Evolutionary conservation across 2,888 invertebrate species (phyloP).

Genomic region (Abscondita cerata): DNA sequence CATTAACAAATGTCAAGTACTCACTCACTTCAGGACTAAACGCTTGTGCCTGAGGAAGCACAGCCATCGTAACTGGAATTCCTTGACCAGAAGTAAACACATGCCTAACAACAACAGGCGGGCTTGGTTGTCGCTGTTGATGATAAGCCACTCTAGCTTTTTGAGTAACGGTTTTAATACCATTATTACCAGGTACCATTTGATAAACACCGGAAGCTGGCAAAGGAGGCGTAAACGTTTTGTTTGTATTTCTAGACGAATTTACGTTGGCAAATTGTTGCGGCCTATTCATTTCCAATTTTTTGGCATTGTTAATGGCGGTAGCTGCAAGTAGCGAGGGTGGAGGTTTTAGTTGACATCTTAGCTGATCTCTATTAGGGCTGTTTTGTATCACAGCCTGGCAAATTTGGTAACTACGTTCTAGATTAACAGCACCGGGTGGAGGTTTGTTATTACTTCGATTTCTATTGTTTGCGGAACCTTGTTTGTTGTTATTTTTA

Average conservation of each 20-base stretch:
- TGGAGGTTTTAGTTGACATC: conserved; percentile 85
- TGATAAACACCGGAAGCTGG: conserved; percentile 50
- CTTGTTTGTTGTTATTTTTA: conserved; percentile 51
- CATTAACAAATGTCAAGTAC: conserved; percentile 35
- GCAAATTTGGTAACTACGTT: conserved; percentile 94
- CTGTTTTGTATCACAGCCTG: conserved; percentile 94
- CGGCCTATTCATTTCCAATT: conserved; percentile 50
- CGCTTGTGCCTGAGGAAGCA: conserved; percentile 59
- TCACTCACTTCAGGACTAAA: conserved; percentile 58
- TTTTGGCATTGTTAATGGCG: conserved; percentile 50
- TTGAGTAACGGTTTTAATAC: conserved; percentile 54
- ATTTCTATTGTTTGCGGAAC: conserved; percentile 56
- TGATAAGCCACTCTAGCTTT: conserved; percentile 60
- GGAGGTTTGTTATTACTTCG: conserved; percentile 77
- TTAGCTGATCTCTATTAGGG: conserved; percentile 86
- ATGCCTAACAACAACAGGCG: conserved; percentile 70
- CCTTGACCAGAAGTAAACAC: conserved; percentile 65
- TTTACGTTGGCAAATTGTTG: conserved; percentile 59
- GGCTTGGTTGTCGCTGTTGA: conserved; percentile 64
- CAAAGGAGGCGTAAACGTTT: conserved; percentile 58
- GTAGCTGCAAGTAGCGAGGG: conserved; percentile 72
- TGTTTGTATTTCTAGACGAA: conserved; percentile 52
- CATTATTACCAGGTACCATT: conserved; percentile 56
- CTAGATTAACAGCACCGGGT: conserved; percentile 90
- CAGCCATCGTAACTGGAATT: conserved; percentile 65